These are phyloP conservation scores for Australoheros scitulus DNA, from an alignment of 2,113 vertebrate genomes.

Conservation along the genomic window DNA sequence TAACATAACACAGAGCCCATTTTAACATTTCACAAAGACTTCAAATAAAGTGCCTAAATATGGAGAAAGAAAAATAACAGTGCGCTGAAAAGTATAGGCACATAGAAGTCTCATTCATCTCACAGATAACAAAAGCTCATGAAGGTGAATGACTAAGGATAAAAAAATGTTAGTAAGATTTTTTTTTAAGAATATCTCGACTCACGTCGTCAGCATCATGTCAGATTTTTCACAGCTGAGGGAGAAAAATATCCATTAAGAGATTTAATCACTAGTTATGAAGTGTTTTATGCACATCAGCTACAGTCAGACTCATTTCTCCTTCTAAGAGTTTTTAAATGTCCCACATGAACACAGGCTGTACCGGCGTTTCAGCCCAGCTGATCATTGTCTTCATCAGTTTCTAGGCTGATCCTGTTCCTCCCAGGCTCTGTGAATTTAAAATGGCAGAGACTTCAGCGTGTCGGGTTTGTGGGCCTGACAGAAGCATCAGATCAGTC, in stretches of 20 bases:
- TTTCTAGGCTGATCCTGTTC: neutral
- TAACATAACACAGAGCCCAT: slow-evolving; percentile 19
- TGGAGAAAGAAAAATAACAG: neutral
- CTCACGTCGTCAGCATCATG: neutral
- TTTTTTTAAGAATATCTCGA: neutral
- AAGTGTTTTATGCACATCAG: neutral
- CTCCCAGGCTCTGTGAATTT: slow-evolving; percentile 4
- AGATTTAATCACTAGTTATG: neutral
- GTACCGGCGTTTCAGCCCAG: neutral
- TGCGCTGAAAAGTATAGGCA: slow-evolving; percentile 21
- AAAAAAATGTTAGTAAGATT: neutral
- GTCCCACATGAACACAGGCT: neutral
- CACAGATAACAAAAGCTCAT: neutral
- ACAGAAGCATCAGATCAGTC: neutral
- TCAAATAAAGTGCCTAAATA: slow-evolving; percentile 14
- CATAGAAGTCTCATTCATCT: slow-evolving; percentile 1
- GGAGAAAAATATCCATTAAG: neutral
- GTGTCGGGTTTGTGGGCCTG: neutral
- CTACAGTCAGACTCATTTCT: neutral
- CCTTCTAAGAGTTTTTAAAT: neutral
- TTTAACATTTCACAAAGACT: slow-evolving; percentile 24
- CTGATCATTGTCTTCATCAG: neutral
- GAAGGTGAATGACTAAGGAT: neutral
- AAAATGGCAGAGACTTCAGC: neutral
- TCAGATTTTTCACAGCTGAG: neutral